Evolutionary conservation across 2,888 invertebrate genomes (phyloP).

Genomic region (Drosophila birchii): DNA sequence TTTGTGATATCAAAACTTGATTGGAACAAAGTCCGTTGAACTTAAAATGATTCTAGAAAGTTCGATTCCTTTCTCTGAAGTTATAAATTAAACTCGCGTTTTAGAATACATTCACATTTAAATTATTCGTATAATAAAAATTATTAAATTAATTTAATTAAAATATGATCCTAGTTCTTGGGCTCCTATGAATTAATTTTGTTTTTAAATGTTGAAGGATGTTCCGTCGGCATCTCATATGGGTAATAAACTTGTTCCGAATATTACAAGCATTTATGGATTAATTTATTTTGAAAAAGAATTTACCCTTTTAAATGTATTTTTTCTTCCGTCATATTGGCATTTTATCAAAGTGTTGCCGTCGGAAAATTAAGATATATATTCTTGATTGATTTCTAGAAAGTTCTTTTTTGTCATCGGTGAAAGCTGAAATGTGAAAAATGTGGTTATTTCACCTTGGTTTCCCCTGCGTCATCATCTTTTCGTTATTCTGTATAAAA

Average conservation of each 20-base stretch:
- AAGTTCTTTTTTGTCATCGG: constrained; percentile 18
- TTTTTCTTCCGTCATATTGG: neutral
- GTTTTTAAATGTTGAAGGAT: neutral
- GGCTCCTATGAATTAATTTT: neutral
- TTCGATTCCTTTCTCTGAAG: neutral
- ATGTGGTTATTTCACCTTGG: constrained; percentile 8
- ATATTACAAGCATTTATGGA: neutral
- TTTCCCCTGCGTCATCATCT: constrained; percentile 5
- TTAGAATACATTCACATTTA: neutral
- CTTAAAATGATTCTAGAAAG: neutral
- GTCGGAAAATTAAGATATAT: constrained; percentile 1
- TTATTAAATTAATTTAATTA: neutral
- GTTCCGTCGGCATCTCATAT: neutral
- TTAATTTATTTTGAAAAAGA: neutral
- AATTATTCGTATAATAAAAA: neutral
- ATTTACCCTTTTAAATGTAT: neutral
- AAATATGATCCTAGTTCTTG: neutral
- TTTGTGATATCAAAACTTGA: neutral
- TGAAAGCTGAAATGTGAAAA: neutral
- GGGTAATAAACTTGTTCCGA: no score
- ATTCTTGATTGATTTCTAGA: constrained; percentile 24
- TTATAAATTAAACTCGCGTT: neutral
- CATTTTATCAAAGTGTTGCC: neutral
- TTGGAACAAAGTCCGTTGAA: neutral
- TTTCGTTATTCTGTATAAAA: constrained; percentile 19